A percentile compares a stretch with the other conserved stretches of the same genome.
Evolutionary conservation across 2,113 vertebrate species (phyloP).

Genomic region (Brachyhypopomus gauderio): DNA sequence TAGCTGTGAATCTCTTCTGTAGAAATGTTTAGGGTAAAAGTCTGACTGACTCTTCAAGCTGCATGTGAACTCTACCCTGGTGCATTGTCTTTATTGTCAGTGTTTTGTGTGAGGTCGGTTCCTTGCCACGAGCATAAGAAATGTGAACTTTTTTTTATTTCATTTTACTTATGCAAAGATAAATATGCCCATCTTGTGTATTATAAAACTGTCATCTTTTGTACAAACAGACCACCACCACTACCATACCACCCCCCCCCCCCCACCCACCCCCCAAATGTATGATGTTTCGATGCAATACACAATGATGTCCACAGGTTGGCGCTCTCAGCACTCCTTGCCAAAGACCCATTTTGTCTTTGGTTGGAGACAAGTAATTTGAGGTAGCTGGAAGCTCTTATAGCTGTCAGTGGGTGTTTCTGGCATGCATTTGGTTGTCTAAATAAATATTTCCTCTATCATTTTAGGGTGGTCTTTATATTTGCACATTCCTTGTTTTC

Average conservation of each 20-base stretch:
- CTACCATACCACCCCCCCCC: slow-evolving; percentile 56
- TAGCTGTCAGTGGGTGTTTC: slow-evolving; percentile 60
- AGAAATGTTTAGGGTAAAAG: slow-evolving; percentile 73
- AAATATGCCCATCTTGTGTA: slow-evolving; percentile 72
- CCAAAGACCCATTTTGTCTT: slow-evolving; percentile 71
- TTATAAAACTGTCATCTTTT: slow-evolving; percentile 59
- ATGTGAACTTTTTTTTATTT: slow-evolving; percentile 75
- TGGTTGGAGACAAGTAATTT: slow-evolving; percentile 22
- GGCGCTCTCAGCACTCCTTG: slow-evolving; percentile 72
- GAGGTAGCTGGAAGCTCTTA: slow-evolving; percentile 46
- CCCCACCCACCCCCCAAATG: slow-evolving; percentile 63
- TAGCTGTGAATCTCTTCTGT: slow-evolving; percentile 75
- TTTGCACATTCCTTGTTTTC: slow-evolving; percentile 20
- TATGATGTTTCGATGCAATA: slow-evolving; percentile 72
- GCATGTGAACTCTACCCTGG: slow-evolving; percentile 89
- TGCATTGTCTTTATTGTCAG: slow-evolving; percentile 81
- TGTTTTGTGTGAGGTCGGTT: slow-evolving; percentile 84
- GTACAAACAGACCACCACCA: slow-evolving; percentile 4
- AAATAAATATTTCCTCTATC: slow-evolving; percentile 62
- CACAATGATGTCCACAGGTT: slow-evolving; percentile 64
- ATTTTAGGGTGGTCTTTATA: slow-evolving; percentile 30
- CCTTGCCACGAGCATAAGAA: slow-evolving; percentile 77
- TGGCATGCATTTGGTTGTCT: slow-evolving; percentile 62
- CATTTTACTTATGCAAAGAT: slow-evolving; percentile 77
- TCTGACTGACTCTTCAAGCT: slow-evolving; percentile 73